Percentiles rank a stretch among this genome's conserved stretches.
Evolutionary conservation across 2,797 vertebrate genomes (phyloP).

Genomic region (Onychomys leucogaster): DNA sequence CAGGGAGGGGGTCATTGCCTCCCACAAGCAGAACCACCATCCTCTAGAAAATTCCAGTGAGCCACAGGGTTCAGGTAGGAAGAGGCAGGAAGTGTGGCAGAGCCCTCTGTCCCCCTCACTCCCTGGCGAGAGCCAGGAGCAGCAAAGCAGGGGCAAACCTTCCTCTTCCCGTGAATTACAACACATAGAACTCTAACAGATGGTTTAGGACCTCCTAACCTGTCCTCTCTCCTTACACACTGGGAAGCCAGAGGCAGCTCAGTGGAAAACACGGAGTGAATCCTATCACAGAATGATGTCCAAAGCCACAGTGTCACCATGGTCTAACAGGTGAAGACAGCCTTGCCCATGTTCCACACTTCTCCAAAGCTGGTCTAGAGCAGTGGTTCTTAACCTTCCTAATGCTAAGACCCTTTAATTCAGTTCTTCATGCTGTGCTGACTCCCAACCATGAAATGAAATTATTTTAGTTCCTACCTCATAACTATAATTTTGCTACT

Average conservation of each 20-base stretch:
- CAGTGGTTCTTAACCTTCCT: neutral
- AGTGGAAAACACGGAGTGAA: neutral
- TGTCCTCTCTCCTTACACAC: neutral
- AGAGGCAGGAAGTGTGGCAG: neutral
- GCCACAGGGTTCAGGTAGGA: neutral
- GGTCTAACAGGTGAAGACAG: fast-evolving
- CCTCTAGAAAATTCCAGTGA: neutral
- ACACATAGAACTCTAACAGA: neutral
- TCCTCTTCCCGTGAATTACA: neutral
- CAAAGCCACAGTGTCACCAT: neutral
- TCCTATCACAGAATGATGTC: neutral
- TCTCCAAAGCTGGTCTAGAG: neutral
- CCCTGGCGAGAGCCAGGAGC: neutral
- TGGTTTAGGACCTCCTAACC: neutral
- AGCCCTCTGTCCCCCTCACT: neutral
- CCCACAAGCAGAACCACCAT: neutral
- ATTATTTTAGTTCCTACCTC: neutral
- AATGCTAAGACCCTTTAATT: neutral
- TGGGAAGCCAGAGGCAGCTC: neutral
- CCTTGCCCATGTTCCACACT: neutral
- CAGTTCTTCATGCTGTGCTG: neutral
- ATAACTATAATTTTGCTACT: neutral
- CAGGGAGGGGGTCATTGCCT: neutral
- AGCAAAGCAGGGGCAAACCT: neutral
- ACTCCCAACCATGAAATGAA: neutral